Evolutionary conservation across 2,797 vertebrate species (phyloP), one percentile per base, ranked within the genome.

Genomic region (Sparus aurata): DNA sequence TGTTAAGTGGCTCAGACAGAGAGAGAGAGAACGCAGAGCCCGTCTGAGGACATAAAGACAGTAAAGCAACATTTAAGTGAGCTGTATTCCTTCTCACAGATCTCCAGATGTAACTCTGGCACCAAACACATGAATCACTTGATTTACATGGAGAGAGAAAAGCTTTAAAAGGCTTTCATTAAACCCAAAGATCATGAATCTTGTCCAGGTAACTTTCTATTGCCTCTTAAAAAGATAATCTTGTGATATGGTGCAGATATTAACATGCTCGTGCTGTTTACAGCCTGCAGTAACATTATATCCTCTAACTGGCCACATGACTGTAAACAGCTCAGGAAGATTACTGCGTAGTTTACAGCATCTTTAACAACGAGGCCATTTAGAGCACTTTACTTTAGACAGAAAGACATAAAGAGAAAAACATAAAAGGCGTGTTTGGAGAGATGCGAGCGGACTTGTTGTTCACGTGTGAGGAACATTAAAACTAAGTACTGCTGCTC

Each of bases 1-100:
- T 86, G 86, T 84, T 88, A 87, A 92, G 86, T 88, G 81, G 84
- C 79, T 90, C 80, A 85, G 86, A 75, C 10, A 61, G 20, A 57
- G 68, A 55, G n/a, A 49, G 43, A 57, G 13, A 22, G 49, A 73
- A 60, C 54, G 58, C 16, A 22, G 30, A 64, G 69, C 30, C 52
- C 53, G 61, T 15, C 5, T n/a, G 41, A 46, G 43, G 55, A 53
- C 47, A 50, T 60, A 59, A 60, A 79, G 59, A 77, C 12, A 67
- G 25, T 58, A 69, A 72, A 75, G 43, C 2, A 60, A 66, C 15
- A 75, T 81, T 49, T 71, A 70, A 75, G 12, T 62, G 30, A 71
- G 43, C 25, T 20, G 53, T 18, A 55, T 15, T 80, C 27, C 11
- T 23, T 55, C 57, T 34, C 1, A 38, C 75, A 69, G 22, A 25